Evolutionary conservation across 1,140 invertebrate genomes (phyloP).

Genomic region (Papilio glaucus): DNA sequence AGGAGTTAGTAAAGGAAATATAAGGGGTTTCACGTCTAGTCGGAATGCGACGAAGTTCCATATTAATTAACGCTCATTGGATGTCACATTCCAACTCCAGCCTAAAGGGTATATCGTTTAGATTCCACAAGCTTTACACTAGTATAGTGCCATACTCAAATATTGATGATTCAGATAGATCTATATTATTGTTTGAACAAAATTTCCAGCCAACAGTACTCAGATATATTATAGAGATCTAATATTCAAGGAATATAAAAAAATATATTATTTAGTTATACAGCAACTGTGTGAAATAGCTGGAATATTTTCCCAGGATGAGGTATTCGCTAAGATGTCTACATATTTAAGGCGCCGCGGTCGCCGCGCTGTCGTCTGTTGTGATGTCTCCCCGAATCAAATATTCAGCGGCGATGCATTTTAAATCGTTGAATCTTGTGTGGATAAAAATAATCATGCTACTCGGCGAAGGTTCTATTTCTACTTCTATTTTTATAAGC

Average conservation of each 20-base stretch:
- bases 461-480: neutral
- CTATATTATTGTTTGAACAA: too few species aligned
- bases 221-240: neutral
- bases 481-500: too few species aligned
- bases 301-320: slow-evolving; percentile 8
- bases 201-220: too few species aligned
- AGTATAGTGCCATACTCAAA: too few species aligned
- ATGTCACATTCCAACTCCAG: too few species aligned
- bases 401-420: slow-evolving; percentile 66
- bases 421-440: slow-evolving; percentile 65
- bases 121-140: too few species aligned
- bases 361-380: slow-evolving; percentile 49
- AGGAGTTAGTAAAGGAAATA: too few species aligned
- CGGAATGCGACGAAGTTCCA: too few species aligned
- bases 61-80: too few species aligned
- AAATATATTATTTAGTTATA: neutral
- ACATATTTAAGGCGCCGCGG: slow-evolving; percentile 44
- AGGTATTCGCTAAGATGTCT: slow-evolving; percentile 37
- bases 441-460: slow-evolving; percentile 53
- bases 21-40: too few species aligned
- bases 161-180: too few species aligned
- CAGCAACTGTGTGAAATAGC: neutral
- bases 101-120: too few species aligned
- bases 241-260: neutral
- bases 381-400: slow-evolving; percentile 50